Conservation (phyloP, 2,113 vertebrate genomes). For the Mohoua ochrocephala region DNA sequence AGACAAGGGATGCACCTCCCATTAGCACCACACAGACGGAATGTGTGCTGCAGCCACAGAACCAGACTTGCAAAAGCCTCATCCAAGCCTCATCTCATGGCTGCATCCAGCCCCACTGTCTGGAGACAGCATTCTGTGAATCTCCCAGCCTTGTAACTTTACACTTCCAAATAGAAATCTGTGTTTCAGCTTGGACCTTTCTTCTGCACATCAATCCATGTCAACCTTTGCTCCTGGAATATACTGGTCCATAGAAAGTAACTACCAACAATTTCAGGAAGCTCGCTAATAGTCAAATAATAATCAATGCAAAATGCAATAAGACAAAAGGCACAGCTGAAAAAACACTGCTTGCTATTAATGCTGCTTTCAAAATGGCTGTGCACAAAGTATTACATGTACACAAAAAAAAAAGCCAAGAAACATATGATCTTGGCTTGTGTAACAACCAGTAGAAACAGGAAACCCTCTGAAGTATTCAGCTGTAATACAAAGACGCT, state of each 20-base stretch:
- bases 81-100: not conserved
- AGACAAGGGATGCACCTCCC: not conserved
- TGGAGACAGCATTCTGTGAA: not conserved
- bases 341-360: not conserved
- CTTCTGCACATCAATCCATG: not conserved
- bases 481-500: not conserved
- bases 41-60: not conserved
- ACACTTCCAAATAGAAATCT: not conserved
- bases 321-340: not conserved
- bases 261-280: not conserved
- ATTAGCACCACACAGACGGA: accelerated
- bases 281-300: not conserved
- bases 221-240: not conserved
- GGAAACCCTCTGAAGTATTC: not conserved
- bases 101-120: not conserved
- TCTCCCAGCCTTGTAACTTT: not conserved
- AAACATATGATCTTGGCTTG: not conserved
- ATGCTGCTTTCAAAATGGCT: not conserved
- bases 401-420: not conserved
- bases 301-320: not conserved
- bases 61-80: not conserved
- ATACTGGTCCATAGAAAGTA: not conserved
- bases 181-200: not conserved
- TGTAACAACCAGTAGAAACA: not conserved
- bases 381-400: not conserved